Evolutionary conservation across 2,113 vertebrate genomes (phyloP).

Genomic region (Pygoscelis adeliae): DNA sequence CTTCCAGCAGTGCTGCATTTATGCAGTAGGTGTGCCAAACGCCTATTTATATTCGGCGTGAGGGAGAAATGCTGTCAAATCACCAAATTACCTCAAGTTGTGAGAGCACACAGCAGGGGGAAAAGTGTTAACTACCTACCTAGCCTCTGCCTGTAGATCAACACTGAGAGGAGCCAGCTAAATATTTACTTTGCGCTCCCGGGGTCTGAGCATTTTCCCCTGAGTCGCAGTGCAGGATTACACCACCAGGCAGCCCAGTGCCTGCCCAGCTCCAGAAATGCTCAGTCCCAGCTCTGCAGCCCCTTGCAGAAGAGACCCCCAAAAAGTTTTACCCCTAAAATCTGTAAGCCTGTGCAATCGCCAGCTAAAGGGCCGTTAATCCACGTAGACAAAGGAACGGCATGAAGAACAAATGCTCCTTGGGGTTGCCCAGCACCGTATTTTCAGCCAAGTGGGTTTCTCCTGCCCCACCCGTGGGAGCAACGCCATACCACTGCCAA

Average conservation of each 20-base stretch:
- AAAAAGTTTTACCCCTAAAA: neutral
- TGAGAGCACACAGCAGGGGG: neutral
- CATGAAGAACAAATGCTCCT: neutral
- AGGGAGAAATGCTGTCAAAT: neutral
- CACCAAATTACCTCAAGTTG: neutral
- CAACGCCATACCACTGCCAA: neutral
- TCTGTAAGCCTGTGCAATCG: neutral
- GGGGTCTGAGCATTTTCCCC: neutral
- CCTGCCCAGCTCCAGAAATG: neutral
- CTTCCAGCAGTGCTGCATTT: neutral
- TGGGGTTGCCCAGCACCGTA: neutral
- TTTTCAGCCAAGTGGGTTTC: neutral
- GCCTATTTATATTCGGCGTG: fast-evolving
- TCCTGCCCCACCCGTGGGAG: neutral
- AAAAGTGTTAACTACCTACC: neutral
- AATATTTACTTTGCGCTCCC: neutral
- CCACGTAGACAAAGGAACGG: fast-evolving
- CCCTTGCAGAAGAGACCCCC: neutral
- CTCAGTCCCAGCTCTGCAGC: fast-evolving
- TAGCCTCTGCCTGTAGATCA: neutral
- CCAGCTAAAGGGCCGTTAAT: neutral
- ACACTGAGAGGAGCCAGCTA: neutral
- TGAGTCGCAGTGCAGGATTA: fast-evolving
- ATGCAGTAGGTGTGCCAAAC: neutral
- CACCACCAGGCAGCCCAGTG: neutral